Evolutionary conservation across 2,113 vertebrate species (phyloP).

Genomic region (Mionectes macconnelli): DNA sequence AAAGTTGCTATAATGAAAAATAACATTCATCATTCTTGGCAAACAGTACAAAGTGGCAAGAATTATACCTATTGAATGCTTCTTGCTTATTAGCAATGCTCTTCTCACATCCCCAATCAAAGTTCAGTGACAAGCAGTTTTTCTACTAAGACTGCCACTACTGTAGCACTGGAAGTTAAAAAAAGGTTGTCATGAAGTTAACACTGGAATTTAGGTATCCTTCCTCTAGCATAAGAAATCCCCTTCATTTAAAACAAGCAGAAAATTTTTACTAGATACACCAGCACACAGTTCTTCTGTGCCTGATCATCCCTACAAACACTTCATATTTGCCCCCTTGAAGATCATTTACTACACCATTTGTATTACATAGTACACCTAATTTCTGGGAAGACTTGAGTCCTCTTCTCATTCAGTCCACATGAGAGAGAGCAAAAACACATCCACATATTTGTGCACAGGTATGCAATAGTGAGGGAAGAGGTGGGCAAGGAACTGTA

Average conservation of each 20-base stretch:
- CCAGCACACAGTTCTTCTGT: not conserved
- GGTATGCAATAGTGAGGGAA: not conserved
- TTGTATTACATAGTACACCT: not conserved
- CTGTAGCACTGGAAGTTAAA: not conserved
- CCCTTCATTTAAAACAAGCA: not conserved
- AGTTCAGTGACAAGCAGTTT: not conserved
- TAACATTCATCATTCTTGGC: not conserved
- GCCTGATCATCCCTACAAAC: not conserved
- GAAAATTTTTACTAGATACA: not conserved
- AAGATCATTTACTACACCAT: not conserved
- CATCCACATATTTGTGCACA: accelerated
- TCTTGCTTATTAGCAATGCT: not conserved
- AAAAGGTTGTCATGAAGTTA: not conserved
- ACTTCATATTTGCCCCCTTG: not conserved
- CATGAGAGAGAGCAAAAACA: not conserved
- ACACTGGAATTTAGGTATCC: not conserved
- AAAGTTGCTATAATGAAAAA: not conserved
- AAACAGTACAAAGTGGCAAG: not conserved
- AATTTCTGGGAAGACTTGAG: not conserved
- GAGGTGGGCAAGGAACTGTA: not conserved
- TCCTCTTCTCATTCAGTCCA: not conserved
- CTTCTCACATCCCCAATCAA: not conserved
- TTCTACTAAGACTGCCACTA: not conserved
- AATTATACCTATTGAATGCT: not conserved
- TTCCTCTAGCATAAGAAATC: not conserved